Base-by-base conservation (phyloP, 2,888 invertebrate species). In the Stegophylla sp. region DNA sequence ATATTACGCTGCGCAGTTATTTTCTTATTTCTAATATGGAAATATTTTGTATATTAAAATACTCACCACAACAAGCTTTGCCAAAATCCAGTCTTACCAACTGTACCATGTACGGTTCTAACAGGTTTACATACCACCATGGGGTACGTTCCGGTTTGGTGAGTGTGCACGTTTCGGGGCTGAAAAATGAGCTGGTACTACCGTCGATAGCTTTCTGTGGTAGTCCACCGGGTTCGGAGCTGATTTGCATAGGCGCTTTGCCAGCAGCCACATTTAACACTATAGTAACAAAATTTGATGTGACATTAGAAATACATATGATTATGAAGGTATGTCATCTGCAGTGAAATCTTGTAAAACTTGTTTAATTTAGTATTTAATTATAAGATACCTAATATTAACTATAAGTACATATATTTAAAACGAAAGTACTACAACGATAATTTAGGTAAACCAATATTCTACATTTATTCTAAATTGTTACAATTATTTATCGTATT, bases 41-140 rank as follows among this genome's bases (percentile, higher is more conserved):
- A 34, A 34, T 34, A 34, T 34, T 3, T 34, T 34, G n/a, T n/a
- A 34, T 34, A 34, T 61, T 28, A 74, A n/a, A 63, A 48, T 20
- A 89, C 93, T 92, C 88, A 94, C 95, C 95, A 86, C 96, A 96
- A 85, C 95, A 95, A 28, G 94, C 91, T 86, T 94, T 94, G 83
- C 96, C 96, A 85, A 96, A 96, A 88, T 96, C 96, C 82, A 96
- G 88, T 64, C 96, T 89, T 41, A 96, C 96, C 82, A 96, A 89
- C 86, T 96, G 96, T 82, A 96, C 95, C 95, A 96, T 96, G 87
- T 96, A 96, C 0, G 96, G 96, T 86, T 96, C 96, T 83, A 96
- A 89, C 0, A 96, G 90, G 87, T 96, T 96, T 85, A 96, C 96
- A 88, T 96, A 96, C 95, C 96, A 96, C 96, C 96, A 96, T 2